These are phyloP conservation scores for Dendrocincla fuliginosa DNA, from an alignment of 2,797 vertebrate species.

Conservation along the genomic window DNA sequence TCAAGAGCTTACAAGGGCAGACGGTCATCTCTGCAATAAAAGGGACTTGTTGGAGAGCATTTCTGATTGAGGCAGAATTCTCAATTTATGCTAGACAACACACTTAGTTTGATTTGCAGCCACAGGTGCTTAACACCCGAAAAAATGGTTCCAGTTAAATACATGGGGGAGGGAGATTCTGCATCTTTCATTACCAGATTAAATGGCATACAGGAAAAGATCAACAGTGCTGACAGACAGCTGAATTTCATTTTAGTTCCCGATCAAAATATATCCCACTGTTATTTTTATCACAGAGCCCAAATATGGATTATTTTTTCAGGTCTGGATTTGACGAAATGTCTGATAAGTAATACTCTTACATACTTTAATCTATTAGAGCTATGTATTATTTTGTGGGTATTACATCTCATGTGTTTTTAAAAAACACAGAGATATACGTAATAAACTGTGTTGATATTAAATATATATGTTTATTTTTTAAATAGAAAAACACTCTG, in stretches of 20 bases:
- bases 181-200: slow-evolving; percentile 23
- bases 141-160: neutral
- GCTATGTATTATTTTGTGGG: neutral
- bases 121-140: slow-evolving; percentile 1
- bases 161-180: neutral
- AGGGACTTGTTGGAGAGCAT: neutral
- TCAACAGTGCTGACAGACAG: slow-evolving; percentile 40
- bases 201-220: slow-evolving; percentile 57
- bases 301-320: slow-evolving; percentile 42
- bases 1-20: slow-evolving; percentile 53
- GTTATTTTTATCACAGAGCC: slow-evolving; percentile 46
- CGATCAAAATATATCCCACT: slow-evolving; percentile 26
- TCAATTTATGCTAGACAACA: neutral
- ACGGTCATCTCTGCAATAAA: slow-evolving; percentile 5
- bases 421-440: neutral
- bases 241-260: neutral
- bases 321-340: neutral
- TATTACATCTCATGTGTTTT: neutral
- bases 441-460: neutral
- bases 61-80: neutral
- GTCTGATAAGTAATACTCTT: slow-evolving; percentile 11
- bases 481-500: neutral
- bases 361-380: neutral
- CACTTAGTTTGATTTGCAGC: neutral
- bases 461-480: neutral